Evolutionary conservation across 2,888 invertebrate genomes (phyloP).

Genomic region (Meteorus cinctellus): DNA sequence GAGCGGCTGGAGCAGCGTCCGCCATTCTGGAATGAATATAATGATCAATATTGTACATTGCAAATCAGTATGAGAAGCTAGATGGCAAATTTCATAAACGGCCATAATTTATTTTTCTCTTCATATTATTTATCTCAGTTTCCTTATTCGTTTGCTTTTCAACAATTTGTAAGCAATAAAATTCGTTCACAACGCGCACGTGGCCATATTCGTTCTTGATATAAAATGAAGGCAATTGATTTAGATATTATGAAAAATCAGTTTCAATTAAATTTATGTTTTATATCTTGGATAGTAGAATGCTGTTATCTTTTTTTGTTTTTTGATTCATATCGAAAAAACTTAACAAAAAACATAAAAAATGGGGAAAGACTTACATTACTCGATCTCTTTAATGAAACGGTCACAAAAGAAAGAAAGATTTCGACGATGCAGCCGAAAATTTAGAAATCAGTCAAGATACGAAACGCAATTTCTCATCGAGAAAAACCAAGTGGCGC

Average conservation of each 20-base stretch:
- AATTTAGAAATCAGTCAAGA: not conserved
- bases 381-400: slow-evolving; percentile 55
- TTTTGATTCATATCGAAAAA: slow-evolving; percentile 22
- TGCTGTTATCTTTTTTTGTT: not conserved
- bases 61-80: no score
- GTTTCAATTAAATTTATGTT: not conserved
- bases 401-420: slow-evolving; percentile 61
- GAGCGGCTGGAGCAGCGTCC: slow-evolving; percentile 98
- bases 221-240: not conserved
- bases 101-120: no score
- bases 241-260: not conserved
- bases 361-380: slow-evolving; percentile 58
- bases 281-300: not conserved
- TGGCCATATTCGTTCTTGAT: slow-evolving; percentile 39
- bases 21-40: slow-evolving; percentile 83
- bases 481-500: not conserved
- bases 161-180: no score
- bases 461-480: not conserved
- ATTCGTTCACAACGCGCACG: slow-evolving; percentile 39
- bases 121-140: no score
- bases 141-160: no score
- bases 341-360: slow-evolving; percentile 10
- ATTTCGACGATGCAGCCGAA: not conserved
- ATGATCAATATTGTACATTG: not conserved
- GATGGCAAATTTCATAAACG: no score